Base-by-base conservation (phyloP, 2,113 vertebrate species). In the Tamias sibiricus region DNA sequence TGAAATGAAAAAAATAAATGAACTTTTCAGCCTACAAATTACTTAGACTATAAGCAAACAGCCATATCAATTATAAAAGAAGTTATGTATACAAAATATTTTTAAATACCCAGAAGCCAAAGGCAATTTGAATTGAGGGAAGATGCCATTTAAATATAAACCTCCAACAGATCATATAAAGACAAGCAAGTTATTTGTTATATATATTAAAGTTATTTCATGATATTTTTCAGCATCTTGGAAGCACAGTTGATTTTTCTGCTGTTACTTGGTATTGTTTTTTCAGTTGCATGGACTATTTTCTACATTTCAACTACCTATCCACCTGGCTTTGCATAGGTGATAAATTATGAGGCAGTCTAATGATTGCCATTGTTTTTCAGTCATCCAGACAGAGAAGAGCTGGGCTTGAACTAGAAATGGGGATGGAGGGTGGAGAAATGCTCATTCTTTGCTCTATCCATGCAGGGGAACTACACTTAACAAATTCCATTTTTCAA, bases 61-160 rank as follows among this genome's bases (percentile, higher is more conserved):
- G 71, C 44, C 30, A 68, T 49, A 91, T 94, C 85, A 89, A 94
- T 93, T 95, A 91, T 89, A 96, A 94, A 96, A 75, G n/a, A 81
- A 74, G 5, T 59, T 54, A 84, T 84, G 77, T 95, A 95, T 44
- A 84, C 37, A 95, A 91, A 92, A 66, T 83, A 52, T 49, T 93
- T 94, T 91, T 54, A 87, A 96, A 91, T 86, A 79, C 74, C 68
- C 77, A 79, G 40, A 96, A 89, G 44, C 52, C 66, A 75, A 82
- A 90, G 16, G 57, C 37, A 89, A 83, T 79, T 79, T 83, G 66
- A 91, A 87, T 14, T 84, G 72, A 96, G 26, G 62, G 30, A 76
- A 85, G 49, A 91, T 22, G 47, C 32, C 47, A 74, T 95, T 91
- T 93, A 75, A 97, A 96, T 71, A 96, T 47, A 96, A 82, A 62